Evolutionary conservation across 64 coral and sea anemone genomes (phyloP).

Genomic region (Montipora foliosa): DNA sequence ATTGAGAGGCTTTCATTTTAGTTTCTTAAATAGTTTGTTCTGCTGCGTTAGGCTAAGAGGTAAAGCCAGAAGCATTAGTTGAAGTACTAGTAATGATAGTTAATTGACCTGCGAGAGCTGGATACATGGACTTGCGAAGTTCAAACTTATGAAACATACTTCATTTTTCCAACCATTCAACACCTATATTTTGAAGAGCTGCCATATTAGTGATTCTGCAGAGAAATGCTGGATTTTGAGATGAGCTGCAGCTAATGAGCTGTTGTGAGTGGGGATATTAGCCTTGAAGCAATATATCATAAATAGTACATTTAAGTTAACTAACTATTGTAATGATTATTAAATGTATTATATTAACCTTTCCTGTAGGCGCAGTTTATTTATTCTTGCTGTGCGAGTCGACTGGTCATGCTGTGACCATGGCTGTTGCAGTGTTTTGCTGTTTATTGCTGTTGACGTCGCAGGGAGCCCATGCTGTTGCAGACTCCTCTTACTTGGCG

Average conservation of each 20-base stretch:
- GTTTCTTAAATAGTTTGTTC: no score
- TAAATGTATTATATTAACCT: slow-evolving; percentile 71
- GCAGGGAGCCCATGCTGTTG: slow-evolving; percentile 57
- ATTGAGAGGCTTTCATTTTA: no score
- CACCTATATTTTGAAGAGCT: not conserved
- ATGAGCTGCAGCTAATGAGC: not conserved
- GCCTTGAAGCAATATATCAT: not conserved
- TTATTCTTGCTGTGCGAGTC: slow-evolving; percentile 58
- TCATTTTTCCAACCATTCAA: not conserved
- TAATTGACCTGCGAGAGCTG: not conserved
- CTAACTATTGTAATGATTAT: slow-evolving; percentile 11
- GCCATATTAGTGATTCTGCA: not conserved
- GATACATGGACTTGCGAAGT: not conserved
- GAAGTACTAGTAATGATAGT: not conserved
- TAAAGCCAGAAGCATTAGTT: no score
- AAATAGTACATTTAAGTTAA: not conserved
- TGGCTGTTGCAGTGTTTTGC: slow-evolving; percentile 34
- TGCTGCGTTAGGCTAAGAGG: no score
- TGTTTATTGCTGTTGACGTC: slow-evolving; percentile 35
- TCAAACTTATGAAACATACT: no score
- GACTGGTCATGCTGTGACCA: slow-evolving; percentile 54
- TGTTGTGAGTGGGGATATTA: not conserved
- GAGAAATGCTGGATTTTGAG: not conserved
- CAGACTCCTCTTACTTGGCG: slow-evolving; percentile 55
- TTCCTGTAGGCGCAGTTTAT: slow-evolving; percentile 81